Base-by-base conservation (phyloP, 2,888 invertebrate genomes). In the Arrhopalites spinosus region DNA sequence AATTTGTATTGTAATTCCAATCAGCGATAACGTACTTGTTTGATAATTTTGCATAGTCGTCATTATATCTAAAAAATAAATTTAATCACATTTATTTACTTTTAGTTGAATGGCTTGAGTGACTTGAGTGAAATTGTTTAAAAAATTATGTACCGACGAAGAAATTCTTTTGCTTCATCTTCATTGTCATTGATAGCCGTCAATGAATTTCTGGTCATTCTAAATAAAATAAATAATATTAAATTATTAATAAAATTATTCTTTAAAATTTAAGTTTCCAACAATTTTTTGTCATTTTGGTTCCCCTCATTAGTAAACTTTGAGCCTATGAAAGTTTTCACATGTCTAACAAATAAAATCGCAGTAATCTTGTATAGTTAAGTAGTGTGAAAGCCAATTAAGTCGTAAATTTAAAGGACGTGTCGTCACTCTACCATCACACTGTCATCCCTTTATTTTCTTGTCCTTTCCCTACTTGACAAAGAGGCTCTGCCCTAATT, bases 1-100 rank as follows among this genome's bases (percentile, higher is more conserved):
- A 88, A 84, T 94, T 91, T 0, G 92, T 91, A 0, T 90, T 90
- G 84, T 93, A 93, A 0, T 87, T 88, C 93, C 94, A 94, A 76
- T 90, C 88, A 0, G 91, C 91, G 2, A 89, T 81, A 0, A 88
- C 87, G 3, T 88, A 88, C n/a, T 87, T 86, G 83, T 92, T 90
- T 78, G 87, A 87, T 83, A 90, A 88, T 68, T 86, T 82, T 0
- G 89, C 89, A n/a, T 88, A 77, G 27, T 81, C 77, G 2, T 56
- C 67, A 47, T 84, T 82, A 76, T 83, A 83, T 36, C 36, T 36
- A 36, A n/a, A n/a, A n/a, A n/a, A n/a, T n/a, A n/a, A n/a, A n/a
- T n/a, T n/a, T n/a, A n/a, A n/a, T n/a, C n/a, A n/a, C n/a, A n/a
- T n/a, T n/a, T n/a, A n/a, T n/a, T n/a, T n/a, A n/a, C n/a, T n/a